Conservation (phyloP, 2,113 vertebrate genomes). For the Cyprinodon tularosa region DNA sequence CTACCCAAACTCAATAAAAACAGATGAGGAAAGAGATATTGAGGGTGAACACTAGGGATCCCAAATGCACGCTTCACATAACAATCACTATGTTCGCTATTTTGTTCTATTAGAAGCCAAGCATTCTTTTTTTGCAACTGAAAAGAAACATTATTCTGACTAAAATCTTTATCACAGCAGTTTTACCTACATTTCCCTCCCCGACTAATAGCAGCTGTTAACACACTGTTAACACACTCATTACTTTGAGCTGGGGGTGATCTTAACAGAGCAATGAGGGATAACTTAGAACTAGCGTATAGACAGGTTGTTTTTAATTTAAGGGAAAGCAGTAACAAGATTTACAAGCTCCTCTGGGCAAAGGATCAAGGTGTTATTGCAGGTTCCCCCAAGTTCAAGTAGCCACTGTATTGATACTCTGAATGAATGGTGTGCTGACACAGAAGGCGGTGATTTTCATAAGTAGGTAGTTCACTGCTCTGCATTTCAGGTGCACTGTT, state of each 20-base stretch:
- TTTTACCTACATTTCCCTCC: background rate
- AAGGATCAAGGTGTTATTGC: background rate
- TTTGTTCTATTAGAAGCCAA: slow-evolving; percentile 4
- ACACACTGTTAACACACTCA: background rate
- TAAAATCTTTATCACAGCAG: background rate
- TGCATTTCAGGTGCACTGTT: too few species aligned
- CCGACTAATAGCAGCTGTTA: slow-evolving; percentile 17
- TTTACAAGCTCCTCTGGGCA: background rate
- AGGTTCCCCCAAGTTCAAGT: background rate
- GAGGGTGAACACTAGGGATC: background rate
- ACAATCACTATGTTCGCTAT: slow-evolving; percentile 43
- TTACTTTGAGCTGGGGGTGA: slow-evolving; percentile 6
- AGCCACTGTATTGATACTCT: too few species aligned
- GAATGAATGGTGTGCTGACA: too few species aligned
- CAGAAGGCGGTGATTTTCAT: too few species aligned
- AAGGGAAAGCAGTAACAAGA: background rate
- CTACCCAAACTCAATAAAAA: slow-evolving; percentile 49
- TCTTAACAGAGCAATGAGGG: background rate
- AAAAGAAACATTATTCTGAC: background rate
- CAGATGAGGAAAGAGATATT: slow-evolving; percentile 23
- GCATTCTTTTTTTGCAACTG: background rate
- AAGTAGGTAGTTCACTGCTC: too few species aligned
- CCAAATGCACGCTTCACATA: slow-evolving; percentile 34
- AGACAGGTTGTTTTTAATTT: background rate
- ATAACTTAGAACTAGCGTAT: background rate